These are phyloP conservation scores for Pollenia griseotomentosa DNA, from an alignment of 2,888 invertebrate genomes.

Conservation along the genomic window DNA sequence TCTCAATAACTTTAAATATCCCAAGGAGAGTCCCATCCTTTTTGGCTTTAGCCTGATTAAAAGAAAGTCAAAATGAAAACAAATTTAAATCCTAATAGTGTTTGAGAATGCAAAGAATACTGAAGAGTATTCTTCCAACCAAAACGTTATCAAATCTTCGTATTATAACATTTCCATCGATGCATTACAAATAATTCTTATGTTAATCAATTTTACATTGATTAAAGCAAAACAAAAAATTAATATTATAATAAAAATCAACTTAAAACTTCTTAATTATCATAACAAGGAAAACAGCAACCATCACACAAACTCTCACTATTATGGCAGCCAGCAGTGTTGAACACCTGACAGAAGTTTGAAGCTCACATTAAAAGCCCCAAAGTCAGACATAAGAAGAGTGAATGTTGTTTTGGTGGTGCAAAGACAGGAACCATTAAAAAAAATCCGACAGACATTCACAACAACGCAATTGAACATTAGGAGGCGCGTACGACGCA, in stretches of 20 bases:
- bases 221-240: slow-evolving; percentile 9
- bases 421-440: slow-evolving; percentile 40
- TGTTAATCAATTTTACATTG: background rate
- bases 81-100: too few species aligned
- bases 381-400: slow-evolving; percentile 34
- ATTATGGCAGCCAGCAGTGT: slow-evolving; percentile 40
- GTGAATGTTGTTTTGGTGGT: slow-evolving; percentile 69
- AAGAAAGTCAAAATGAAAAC: too few species aligned
- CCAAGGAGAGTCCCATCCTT: too few species aligned
- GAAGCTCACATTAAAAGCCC: background rate
- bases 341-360: slow-evolving; percentile 69
- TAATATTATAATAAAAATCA: slow-evolving; percentile 2
- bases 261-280: slow-evolving; percentile 58
- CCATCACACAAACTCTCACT: slow-evolving; percentile 64
- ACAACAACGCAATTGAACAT: slow-evolving; percentile 19
- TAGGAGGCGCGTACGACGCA: slow-evolving; percentile 9
- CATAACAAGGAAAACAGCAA: slow-evolving; percentile 37
- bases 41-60: too few species aligned
- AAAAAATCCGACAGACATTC: slow-evolving; percentile 22
- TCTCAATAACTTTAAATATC: too few species aligned
- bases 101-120: too few species aligned
- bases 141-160: too few species aligned
- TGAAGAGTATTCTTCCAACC: too few species aligned
- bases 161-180: too few species aligned
- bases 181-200: background rate